phyloP scores from a whole-genome alignment of 2,113 vertebrate genomes.

The Chlamydotis undulata region DNA sequence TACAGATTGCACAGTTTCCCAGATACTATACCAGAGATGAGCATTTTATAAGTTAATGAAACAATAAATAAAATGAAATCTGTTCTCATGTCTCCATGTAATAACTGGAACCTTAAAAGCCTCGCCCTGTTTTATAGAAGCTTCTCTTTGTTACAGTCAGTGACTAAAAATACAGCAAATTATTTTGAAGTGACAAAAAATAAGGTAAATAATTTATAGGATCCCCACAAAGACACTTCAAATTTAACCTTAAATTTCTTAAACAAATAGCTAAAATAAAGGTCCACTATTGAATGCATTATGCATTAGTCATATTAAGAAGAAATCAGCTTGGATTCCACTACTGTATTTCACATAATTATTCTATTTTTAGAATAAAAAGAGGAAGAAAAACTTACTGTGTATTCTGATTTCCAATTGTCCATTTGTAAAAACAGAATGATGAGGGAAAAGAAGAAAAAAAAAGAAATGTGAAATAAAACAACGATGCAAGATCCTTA shows the following conservation, averaged over 20 bases:
- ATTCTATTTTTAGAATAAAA: slow-evolving; percentile 42
- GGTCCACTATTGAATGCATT: neutral
- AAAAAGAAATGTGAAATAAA: slow-evolving; percentile 60
- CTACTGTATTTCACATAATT: neutral
- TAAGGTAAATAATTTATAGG: slow-evolving; percentile 45
- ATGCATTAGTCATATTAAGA: neutral
- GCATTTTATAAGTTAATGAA: slow-evolving; percentile 64
- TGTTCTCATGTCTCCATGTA: slow-evolving; percentile 31
- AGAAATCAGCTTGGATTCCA: neutral
- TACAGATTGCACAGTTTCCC: slow-evolving; percentile 50
- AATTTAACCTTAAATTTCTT: slow-evolving; percentile 34
- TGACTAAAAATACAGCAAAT: slow-evolving; percentile 22
- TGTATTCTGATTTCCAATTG: slow-evolving; percentile 86
- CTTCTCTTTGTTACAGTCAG: slow-evolving; percentile 7
- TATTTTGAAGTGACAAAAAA: slow-evolving; percentile 43
- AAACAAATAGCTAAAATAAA: slow-evolving; percentile 33
- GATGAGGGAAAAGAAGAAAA: neutral
- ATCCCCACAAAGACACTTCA: slow-evolving; percentile 29
- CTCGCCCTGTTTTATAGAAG: neutral
- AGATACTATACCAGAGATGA: slow-evolving; percentile 56
- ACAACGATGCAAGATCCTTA: slow-evolving; percentile 23
- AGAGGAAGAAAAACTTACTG: slow-evolving; percentile 84
- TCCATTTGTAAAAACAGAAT: slow-evolving; percentile 34
- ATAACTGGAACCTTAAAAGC: slow-evolving; percentile 37
- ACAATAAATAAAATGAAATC: slow-evolving; percentile 62